Evolutionary conservation across 2,888 invertebrate species (phyloP), one percentile per base, ranked within the genome.

Genomic region (Dryobotodes eremita): DNA sequence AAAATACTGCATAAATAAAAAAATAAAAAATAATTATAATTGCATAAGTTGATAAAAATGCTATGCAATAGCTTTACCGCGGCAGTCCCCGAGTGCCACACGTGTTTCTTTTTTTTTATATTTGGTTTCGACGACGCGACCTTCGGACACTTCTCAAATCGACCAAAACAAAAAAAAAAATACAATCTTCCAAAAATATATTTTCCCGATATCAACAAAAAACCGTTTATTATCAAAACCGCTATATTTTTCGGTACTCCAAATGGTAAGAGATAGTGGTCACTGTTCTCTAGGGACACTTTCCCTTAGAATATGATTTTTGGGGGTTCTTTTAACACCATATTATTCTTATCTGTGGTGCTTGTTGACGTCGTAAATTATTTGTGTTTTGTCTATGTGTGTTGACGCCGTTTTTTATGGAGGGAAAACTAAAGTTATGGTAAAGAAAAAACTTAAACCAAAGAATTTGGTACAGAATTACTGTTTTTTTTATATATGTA

Each of bases 231-330:
- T 92, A 92, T 93, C 92, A 90, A 89, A 92, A 89, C 89, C 82
- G 86, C 89, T 78, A 90, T 92, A 93, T 93, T 91, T 92, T 91
- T 92, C 86, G 84, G 53, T 69, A 20, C 88, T 83, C 84, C 83
- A 79, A 91, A 89, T 88, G 84, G 79, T 74, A 59, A 62, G 26
- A 79, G 92, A 92, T 92, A 92, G 90, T 88, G 87, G 82, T 90
- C 82, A 81, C 36, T 59, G 77, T 79, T 86, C 94, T 90, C 94
- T 65, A 48, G 93, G 92, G 94, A 91, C 80, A 79, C 78, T 90
- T 91, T 91, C 90, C 90, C 89, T 84, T 75, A 86, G 83, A 81
- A 85, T 86, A 86, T 80, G 85, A 82, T 88, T 89, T 89, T 85
- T 77, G 84, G 48, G 82, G 84, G 81, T 53, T 68, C 59, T 73